Base-by-base conservation (phyloP, 2,797 vertebrate genomes). In the Tolypeutes matacus region DNA sequence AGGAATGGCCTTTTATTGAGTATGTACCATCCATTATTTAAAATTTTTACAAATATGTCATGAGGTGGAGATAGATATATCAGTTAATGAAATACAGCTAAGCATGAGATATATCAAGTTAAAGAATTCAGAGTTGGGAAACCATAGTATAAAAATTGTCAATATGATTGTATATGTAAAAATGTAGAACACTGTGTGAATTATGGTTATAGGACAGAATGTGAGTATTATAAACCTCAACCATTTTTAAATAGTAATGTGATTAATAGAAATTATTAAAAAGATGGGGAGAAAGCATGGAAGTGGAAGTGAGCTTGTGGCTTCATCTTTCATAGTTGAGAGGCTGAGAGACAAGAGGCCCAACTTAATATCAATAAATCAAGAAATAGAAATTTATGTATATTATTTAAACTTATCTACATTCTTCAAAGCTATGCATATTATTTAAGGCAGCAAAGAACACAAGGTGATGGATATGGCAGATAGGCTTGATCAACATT, bases 111-210 rank as follows among this genome's bases (percentile, higher is more conserved):
- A 58, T 23, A 86, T 46, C 36, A 81, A 88, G 36, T 77, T 78
- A 94, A 82, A 77, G 27, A 51, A 81, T 34, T 86, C 53, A 91
- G n/a, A 87, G 70, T 34, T 20, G 3, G 12, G 58, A 85, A 78
- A 58, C 20, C 58, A 64, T 5, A 36, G 9, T 75, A 75, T 83
- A 92, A 85, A 70, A 18, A 75, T 34, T 69, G 1, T 76, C 56
- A 77, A 49, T 73, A 60, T 92, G 91, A 77, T 67, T 94, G 80
- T 89, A 73, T 60, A 51, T 65, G 85, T 53, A 87, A 88, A 93
- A 75, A 27, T 82, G 1, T 29, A 87, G 58, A 85, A 67, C 17
- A 82, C 36, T 56, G 56, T 56, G 56, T 56, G 2, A 73, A 84
- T 70, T 78, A 67, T 6, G 67, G 75, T 72, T 80, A 39, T 29